Conservation (phyloP, 2,888 invertebrate species). For the Caenorhabditis zanzibari region DNA sequence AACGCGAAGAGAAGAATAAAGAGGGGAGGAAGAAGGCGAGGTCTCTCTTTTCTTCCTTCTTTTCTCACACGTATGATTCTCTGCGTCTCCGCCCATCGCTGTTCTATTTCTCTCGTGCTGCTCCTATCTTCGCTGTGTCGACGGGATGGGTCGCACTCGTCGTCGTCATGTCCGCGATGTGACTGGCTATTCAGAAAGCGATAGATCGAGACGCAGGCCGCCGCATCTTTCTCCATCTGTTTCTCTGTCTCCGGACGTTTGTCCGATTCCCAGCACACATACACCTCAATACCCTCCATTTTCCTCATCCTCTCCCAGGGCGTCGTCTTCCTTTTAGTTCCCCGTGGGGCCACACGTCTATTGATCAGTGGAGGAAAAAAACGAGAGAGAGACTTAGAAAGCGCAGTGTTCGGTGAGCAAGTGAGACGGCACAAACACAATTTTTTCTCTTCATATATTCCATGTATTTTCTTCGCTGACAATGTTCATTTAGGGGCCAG, state of each 20-base stretch:
- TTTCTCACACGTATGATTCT: background rate
- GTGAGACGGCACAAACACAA: slow-evolving; percentile 40
- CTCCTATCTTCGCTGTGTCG: slow-evolving; percentile 5
- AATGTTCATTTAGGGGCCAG: slow-evolving; percentile 16
- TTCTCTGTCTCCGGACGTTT: background rate
- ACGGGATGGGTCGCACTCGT: slow-evolving; percentile 36
- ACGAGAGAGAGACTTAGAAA: slow-evolving; percentile 33
- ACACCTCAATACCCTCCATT: slow-evolving; percentile 45
- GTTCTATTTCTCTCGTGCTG: background rate
- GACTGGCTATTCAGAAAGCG: slow-evolving; percentile 52
- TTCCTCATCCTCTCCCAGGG: slow-evolving; percentile 10
- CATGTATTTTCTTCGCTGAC: background rate
- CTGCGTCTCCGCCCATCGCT: slow-evolving; percentile 12
- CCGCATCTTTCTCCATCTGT: slow-evolving; percentile 8
- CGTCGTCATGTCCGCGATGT: slow-evolving; percentile 37
- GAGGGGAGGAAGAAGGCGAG: slow-evolving; percentile 13
- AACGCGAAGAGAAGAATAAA: slow-evolving; percentile 39
- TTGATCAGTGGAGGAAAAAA: slow-evolving; percentile 26
- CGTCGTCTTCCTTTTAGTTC: slow-evolving; percentile 4
- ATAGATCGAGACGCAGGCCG: slow-evolving; percentile 32
- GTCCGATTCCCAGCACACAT: background rate
- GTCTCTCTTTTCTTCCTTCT: slow-evolving; percentile 10
- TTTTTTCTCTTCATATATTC: slow-evolving; percentile 32
- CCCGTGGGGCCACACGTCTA: slow-evolving; percentile 17
- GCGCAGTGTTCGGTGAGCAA: slow-evolving; percentile 55